Evolutionary conservation across 2,888 invertebrate genomes (phyloP).

Genomic region (Ganaspis brasiliensis): DNA sequence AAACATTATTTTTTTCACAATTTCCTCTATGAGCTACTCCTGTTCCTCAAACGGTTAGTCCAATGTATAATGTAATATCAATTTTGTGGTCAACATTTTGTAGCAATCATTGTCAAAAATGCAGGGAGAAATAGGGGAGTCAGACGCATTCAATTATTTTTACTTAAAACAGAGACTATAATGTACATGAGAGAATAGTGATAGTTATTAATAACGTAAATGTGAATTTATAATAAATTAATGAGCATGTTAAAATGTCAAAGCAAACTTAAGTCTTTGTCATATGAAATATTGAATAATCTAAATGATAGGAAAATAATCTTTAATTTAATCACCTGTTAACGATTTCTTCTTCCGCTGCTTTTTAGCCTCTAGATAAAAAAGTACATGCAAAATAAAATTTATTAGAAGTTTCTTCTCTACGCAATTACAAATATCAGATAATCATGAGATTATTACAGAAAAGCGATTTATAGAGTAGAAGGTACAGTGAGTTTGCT

Average conservation of each 20-base stretch:
- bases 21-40: too few species aligned
- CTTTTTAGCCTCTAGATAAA: constrained; percentile 93
- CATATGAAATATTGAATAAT: not conserved
- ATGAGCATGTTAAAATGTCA: not conserved
- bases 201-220: not conserved
- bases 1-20: too few species aligned
- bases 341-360: constrained; percentile 96
- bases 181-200: not conserved
- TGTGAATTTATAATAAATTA: constrained; percentile 34
- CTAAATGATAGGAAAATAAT: constrained; percentile 44
- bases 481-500: too few species aligned
- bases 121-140: constrained; percentile 67
- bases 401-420: constrained; percentile 77
- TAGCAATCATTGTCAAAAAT: constrained; percentile 56
- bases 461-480: not conserved
- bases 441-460: not conserved
- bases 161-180: not conserved
- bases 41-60: too few species aligned
- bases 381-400: constrained; percentile 80
- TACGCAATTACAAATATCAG: constrained; percentile 54
- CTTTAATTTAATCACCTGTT: constrained; percentile 87
- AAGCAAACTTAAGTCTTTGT: constrained; percentile 52
- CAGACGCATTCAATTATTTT: constrained; percentile 67
- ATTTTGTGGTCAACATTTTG: too few species aligned
- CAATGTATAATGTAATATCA: too few species aligned